Conservation (phyloP, 2,888 invertebrate species). For the Seira ritae region DNA sequence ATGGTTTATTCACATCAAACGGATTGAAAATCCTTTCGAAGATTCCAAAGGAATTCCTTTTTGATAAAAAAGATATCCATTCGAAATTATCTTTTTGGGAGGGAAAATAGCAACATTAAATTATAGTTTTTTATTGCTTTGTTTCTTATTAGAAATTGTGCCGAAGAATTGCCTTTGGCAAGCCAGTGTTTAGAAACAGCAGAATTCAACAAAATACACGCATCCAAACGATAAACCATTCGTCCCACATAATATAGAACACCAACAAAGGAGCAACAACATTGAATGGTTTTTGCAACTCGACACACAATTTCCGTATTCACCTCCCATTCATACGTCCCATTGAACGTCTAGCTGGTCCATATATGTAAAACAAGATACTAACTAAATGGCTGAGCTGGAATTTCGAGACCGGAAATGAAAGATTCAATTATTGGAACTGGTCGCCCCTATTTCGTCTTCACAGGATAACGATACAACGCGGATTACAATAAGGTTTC, state of each 20-base stretch:
- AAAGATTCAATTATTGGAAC: too few relatives aligned
- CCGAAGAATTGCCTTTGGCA: neutral
- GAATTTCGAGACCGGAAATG: too few relatives aligned
- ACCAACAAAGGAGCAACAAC: neutral
- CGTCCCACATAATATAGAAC: neutral
- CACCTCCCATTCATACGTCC: too few relatives aligned
- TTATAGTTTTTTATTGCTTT: conserved; percentile 44
- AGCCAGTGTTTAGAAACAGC: too few relatives aligned
- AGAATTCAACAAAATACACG: neutral
- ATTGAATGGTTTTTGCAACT: conserved; percentile 1
- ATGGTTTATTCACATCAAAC: neutral
- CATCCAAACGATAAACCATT: neutral
- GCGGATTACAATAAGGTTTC: too few relatives aligned
- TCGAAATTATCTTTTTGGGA: conserved; percentile 33
- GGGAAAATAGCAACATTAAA: conserved; percentile 50
- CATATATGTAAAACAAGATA: too few relatives aligned
- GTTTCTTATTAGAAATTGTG: conserved; percentile 6
- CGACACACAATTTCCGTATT: conserved; percentile 13
- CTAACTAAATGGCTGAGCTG: too few relatives aligned
- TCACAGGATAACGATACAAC: too few relatives aligned
- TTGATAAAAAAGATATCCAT: conserved; percentile 30
- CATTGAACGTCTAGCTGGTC: too few relatives aligned
- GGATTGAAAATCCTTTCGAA: neutral
- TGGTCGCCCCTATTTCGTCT: too few relatives aligned
- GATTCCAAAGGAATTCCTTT: neutral